Evolutionary conservation across 2,113 vertebrate species (phyloP).

Genomic region (Trinectes maculatus): DNA sequence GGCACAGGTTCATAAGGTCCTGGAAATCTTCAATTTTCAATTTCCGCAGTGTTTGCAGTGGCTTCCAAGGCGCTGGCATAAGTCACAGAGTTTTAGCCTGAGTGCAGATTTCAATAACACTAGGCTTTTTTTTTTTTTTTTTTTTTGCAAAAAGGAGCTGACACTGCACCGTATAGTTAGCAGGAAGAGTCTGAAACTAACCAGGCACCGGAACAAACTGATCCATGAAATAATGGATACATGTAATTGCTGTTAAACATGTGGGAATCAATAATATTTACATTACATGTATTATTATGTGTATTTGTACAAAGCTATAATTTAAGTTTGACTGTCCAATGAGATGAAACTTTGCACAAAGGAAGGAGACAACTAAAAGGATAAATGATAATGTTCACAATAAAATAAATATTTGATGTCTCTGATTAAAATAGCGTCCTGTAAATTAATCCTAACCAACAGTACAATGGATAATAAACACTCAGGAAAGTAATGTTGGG

Average conservation of each 20-base stretch:
- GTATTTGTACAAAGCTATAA: conserved; percentile 7
- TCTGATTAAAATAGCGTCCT: background rate
- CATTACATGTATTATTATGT: background rate
- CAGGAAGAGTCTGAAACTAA: conserved; percentile 18
- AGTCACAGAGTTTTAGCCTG: conserved; percentile 43
- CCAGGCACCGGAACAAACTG: background rate
- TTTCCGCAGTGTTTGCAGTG: conserved; percentile 68
- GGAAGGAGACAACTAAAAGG: background rate
- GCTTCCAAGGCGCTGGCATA: conserved; percentile 54
- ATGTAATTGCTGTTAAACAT: conserved; percentile 18
- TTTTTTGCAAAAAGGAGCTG: conserved; percentile 37
- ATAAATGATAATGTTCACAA: background rate
- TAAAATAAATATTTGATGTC: background rate
- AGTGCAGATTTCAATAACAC: conserved; percentile 54
- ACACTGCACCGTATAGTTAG: conserved; percentile 38
- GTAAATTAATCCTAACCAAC: background rate
- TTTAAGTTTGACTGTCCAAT: background rate
- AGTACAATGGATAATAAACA: fast-evolving
- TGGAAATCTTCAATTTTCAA: conserved; percentile 75
- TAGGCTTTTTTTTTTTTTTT: background rate
- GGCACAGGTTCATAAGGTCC: conserved; percentile 67
- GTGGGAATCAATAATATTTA: conserved; percentile 4
- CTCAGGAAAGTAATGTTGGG: too few relatives aligned
- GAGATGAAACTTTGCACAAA: background rate
- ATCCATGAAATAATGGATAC: conserved; percentile 27